A percentile compares a stretch with the other conserved stretches of the same genome.
Conservation (phyloP, 2,888 invertebrate genomes). For the Prionchulus punctatus region DNA sequence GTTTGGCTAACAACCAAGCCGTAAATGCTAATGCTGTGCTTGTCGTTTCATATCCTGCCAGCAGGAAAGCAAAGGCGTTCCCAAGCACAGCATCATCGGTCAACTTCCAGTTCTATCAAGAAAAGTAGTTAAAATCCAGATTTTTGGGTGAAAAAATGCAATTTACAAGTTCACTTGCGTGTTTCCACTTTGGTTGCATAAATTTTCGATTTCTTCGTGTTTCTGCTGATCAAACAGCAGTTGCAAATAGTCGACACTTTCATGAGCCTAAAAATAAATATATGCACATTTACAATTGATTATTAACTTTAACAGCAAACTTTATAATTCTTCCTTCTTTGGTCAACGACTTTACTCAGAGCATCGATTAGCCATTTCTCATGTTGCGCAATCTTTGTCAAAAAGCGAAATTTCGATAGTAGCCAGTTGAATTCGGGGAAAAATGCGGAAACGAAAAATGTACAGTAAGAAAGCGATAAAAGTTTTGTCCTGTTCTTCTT, state of each 20-base stretch:
- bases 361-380: not conserved
- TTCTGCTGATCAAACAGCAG: constrained; percentile 1
- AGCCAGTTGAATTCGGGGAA: not conserved
- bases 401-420: not conserved
- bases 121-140: too few species aligned
- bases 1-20: constrained; percentile 37
- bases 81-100: not conserved
- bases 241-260: constrained; percentile 6
- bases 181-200: not conserved
- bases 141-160: too few species aligned
- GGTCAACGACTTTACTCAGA: not conserved
- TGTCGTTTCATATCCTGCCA: constrained; percentile 43
- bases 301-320: too few species aligned
- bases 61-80: constrained; percentile 31
- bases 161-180: too few species aligned
- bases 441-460: not conserved
- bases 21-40: constrained; percentile 39
- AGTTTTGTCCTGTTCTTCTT: not conserved
- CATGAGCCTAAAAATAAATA: not conserved
- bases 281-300: not conserved
- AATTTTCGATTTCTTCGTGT: not conserved
- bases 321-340: not conserved
- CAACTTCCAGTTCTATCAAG: not conserved
- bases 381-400: not conserved
- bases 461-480: not conserved